Percentiles rank a stretch among this genome's conserved stretches.
Evolutionary conservation across 1,140 invertebrate genomes (phyloP).

Genomic region (Tetramorium parvispinum): DNA sequence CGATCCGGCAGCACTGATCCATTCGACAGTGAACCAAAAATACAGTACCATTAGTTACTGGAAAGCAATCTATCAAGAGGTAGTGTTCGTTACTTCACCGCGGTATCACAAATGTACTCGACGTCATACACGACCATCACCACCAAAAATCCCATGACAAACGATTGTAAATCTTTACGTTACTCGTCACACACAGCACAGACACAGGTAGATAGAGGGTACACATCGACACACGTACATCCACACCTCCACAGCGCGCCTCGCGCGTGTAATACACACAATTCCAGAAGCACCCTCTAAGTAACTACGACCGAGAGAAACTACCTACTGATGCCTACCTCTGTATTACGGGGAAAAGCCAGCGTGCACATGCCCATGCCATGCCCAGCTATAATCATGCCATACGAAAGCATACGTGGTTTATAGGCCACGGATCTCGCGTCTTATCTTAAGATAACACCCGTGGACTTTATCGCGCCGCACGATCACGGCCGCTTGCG

Average conservation of each 20-base stretch:
- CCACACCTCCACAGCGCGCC: conserved; percentile 25
- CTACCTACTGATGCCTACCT: conserved; percentile 38
- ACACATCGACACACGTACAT: conserved; percentile 51
- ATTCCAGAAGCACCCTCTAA: conserved; percentile 39
- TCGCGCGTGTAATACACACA: conserved; percentile 28
- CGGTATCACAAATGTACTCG: conserved; percentile 73
- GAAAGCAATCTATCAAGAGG: conserved; percentile 69
- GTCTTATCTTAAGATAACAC: conserved; percentile 51
- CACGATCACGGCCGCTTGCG: neutral
- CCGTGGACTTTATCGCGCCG: neutral
- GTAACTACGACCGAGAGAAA: conserved; percentile 11
- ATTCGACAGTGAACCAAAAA: conserved; percentile 65
- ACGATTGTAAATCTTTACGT: conserved; percentile 60
- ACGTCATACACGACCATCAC: conserved; percentile 83
- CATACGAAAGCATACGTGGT: conserved; percentile 19
- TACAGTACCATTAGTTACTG: conserved; percentile 69
- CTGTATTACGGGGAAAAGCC: conserved; percentile 48
- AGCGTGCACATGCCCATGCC: conserved; percentile 79
- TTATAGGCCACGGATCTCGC: neutral
- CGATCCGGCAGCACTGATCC: conserved; percentile 52
- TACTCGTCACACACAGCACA: conserved; percentile 70
- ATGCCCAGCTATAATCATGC: conserved; percentile 47
- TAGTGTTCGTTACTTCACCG: conserved; percentile 60
- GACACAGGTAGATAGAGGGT: conserved; percentile 64
- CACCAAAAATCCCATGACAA: conserved; percentile 81